Conservation (phyloP, 2,113 vertebrate genomes). For the Heterotilapia buettikoferi region DNA sequence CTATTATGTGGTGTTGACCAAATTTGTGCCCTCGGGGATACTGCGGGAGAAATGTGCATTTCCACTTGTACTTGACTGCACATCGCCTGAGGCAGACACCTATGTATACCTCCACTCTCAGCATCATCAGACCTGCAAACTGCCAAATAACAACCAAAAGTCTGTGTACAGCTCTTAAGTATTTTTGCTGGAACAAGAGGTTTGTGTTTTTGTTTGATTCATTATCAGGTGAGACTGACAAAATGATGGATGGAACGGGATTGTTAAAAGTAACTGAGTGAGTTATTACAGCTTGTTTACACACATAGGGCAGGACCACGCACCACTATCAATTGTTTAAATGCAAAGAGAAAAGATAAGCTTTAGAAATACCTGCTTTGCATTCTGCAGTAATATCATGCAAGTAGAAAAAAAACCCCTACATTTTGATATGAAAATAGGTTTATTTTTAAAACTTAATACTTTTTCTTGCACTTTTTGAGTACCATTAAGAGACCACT, state of each 20-base stretch:
- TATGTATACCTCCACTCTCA: neutral
- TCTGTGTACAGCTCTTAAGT: neutral
- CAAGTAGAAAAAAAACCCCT: neutral
- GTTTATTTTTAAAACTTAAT: neutral
- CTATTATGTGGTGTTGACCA: constrained; percentile 17
- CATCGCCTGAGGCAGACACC: constrained; percentile 25
- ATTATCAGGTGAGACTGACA: neutral
- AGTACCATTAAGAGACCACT: neutral
- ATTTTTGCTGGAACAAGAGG: constrained; percentile 6
- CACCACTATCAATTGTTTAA: neutral
- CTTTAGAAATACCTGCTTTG: neutral
- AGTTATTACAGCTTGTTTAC: neutral
- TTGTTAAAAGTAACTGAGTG: neutral
- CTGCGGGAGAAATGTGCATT: constrained; percentile 22
- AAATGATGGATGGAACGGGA: constrained; percentile 5
- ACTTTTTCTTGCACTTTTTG: neutral
- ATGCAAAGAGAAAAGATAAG: neutral
- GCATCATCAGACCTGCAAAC: constrained; percentile 16
- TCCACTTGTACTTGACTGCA: constrained; percentile 33
- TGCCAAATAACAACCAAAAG: constrained; percentile 18
- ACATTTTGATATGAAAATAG: neutral
- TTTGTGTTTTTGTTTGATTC: constrained; percentile 6
- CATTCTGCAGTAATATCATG: neutral
- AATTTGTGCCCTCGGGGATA: constrained; percentile 20
- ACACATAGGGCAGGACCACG: neutral